Evolutionary conservation across 2,797 vertebrate species (phyloP).

Genomic region (Hoplostethus atlanticus): DNA sequence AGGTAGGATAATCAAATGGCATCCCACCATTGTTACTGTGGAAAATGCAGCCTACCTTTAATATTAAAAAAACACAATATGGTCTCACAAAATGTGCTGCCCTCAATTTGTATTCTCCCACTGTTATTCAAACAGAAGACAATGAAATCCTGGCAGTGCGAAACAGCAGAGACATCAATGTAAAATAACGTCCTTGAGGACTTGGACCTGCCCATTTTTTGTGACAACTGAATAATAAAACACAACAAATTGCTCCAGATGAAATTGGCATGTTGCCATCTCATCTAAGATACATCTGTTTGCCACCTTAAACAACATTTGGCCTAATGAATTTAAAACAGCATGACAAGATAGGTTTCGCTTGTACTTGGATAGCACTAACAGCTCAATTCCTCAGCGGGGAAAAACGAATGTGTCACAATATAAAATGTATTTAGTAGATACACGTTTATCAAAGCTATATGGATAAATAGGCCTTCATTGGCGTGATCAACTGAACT

Average conservation of each 20-base stretch:
- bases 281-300: constrained; percentile 45
- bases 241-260: constrained; percentile 50
- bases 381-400: constrained; percentile 18
- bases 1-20: constrained; percentile 47
- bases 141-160: constrained; percentile 11
- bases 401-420: constrained; percentile 11
- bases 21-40: constrained; percentile 35
- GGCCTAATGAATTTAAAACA: constrained; percentile 45
- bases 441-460: neutral
- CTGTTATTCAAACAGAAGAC: constrained; percentile 42
- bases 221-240: constrained; percentile 68
- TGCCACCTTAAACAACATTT: constrained; percentile 57
- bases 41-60: constrained; percentile 32
- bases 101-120: constrained; percentile 32
- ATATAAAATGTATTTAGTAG: constrained; percentile 14
- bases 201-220: constrained; percentile 48
- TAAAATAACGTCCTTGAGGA: constrained; percentile 56
- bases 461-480: neutral
- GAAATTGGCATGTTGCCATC: constrained; percentile 43
- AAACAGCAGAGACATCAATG: constrained; percentile 14
- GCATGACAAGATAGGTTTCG: constrained; percentile 35
- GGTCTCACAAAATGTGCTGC: constrained; percentile 7
- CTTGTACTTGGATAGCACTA: constrained; percentile 25
- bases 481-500: neutral
- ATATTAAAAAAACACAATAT: constrained; percentile 14